These are phyloP conservation scores for Atherinomorus stipes DNA, from an alignment of 2,113 vertebrate species.

Conservation along the genomic window DNA sequence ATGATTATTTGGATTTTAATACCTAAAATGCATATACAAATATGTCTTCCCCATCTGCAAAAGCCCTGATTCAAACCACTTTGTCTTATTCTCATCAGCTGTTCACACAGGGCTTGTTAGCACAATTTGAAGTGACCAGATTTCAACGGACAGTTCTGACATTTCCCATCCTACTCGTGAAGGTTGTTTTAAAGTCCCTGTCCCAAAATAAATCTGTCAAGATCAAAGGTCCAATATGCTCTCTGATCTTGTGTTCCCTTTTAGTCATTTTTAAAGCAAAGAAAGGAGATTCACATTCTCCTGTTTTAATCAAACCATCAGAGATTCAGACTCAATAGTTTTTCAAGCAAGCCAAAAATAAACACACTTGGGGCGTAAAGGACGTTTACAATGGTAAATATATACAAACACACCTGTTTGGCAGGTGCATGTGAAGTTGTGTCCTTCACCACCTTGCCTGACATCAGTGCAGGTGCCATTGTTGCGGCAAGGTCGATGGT, in stretches of 20 bases:
- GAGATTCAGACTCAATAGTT: background rate
- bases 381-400: background rate
- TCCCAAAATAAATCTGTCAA: slow-evolving; percentile 48
- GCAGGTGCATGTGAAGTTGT: slow-evolving; percentile 91
- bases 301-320: background rate
- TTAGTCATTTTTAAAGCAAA: slow-evolving; percentile 14
- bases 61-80: background rate
- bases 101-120: slow-evolving; percentile 22
- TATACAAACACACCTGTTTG: slow-evolving; percentile 83
- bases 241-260: slow-evolving; percentile 9
- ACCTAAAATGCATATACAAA: background rate
- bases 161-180: slow-evolving; percentile 35
- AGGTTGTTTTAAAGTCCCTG: slow-evolving; percentile 6
- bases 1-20: too few relatives aligned
- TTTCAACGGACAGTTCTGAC: slow-evolving; percentile 33
- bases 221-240: slow-evolving; percentile 33
- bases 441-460: slow-evolving; percentile 86
- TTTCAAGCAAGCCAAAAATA: background rate
- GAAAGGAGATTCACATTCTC: background rate
- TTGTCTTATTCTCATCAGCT: background rate
- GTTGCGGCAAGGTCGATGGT: slow-evolving; percentile 88
- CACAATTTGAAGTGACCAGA: slow-evolving; percentile 14
- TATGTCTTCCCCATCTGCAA: background rate
- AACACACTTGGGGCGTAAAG: background rate
- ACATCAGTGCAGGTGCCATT: slow-evolving; percentile 88